A percentile compares a stretch with the other conserved stretches of the same genome.
These are phyloP conservation scores for Platypus cylindrus DNA, from an alignment of 2,888 invertebrate genomes.

Conservation along the genomic window DNA sequence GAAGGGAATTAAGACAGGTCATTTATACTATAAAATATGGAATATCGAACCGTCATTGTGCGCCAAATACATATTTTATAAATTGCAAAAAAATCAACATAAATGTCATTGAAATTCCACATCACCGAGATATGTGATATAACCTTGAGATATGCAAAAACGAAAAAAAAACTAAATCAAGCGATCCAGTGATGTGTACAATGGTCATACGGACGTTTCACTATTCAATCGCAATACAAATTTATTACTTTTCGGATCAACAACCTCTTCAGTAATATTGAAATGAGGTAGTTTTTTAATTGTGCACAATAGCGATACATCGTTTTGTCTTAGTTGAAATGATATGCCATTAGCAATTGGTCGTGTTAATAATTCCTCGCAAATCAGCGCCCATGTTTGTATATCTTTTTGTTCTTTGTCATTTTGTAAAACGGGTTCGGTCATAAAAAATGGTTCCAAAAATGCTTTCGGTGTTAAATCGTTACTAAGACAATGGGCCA, in stretches of 20 bases:
- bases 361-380: slow-evolving; percentile 80
- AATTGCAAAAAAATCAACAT: too few relatives aligned
- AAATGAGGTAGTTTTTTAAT: slow-evolving; percentile 84
- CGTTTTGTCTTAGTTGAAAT: slow-evolving; percentile 87
- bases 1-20: too few relatives aligned
- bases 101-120: too few relatives aligned
- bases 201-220: slow-evolving; percentile 87
- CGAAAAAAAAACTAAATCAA: slow-evolving; percentile 26
- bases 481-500: slow-evolving; percentile 83
- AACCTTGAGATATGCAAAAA: too few relatives aligned
- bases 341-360: slow-evolving; percentile 71
- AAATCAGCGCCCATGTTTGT: slow-evolving; percentile 95
- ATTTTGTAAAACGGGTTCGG: slow-evolving; percentile 73
- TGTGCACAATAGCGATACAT: slow-evolving; percentile 80
- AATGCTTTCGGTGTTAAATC: slow-evolving; percentile 92
- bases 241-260: slow-evolving; percentile 91
- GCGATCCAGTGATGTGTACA: slow-evolving; percentile 30
- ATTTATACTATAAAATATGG: too few relatives aligned
- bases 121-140: too few relatives aligned
- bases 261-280: slow-evolving; percentile 88
- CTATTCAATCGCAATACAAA: slow-evolving; percentile 90
- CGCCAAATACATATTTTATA: too few relatives aligned
- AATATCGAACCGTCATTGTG: too few relatives aligned
- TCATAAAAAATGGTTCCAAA: slow-evolving; percentile 81
- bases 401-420: slow-evolving; percentile 68